Conservation (phyloP, 2,888 invertebrate genomes). For the Anoplius nigerrimus region DNA sequence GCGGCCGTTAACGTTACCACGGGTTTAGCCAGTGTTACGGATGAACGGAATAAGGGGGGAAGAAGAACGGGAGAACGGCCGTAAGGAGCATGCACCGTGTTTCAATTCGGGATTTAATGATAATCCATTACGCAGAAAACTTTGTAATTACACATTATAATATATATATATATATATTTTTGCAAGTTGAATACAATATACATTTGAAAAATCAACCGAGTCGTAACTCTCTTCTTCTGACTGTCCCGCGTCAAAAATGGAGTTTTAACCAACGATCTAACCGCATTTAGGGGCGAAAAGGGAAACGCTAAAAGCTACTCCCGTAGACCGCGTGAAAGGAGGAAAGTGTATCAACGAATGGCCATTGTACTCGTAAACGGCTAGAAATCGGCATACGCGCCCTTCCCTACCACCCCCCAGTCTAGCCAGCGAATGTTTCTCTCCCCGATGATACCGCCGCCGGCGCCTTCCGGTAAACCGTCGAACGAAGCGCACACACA, state of each 20-base stretch:
- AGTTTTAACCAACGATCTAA: conserved; percentile 14
- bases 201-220: conserved; percentile 54
- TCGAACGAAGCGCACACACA: too few relatives aligned
- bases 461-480: too few relatives aligned
- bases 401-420: too few relatives aligned
- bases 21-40: not conserved
- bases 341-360: not conserved
- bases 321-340: conserved; percentile 5
- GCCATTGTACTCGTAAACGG: not conserved
- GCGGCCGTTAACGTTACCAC: not conserved
- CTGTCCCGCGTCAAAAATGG: conserved; percentile 28
- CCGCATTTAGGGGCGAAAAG: not conserved
- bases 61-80: not conserved
- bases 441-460: too few relatives aligned
- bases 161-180: conserved; percentile 55
- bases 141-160: conserved; percentile 62
- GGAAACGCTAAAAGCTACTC: conserved; percentile 1
- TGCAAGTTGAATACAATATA: conserved; percentile 65
- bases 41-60: not conserved
- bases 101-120: conserved; percentile 10
- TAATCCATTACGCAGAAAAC: conserved; percentile 33
- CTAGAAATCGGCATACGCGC: not conserved
- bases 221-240: conserved; percentile 20
- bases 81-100: conserved; percentile 4
- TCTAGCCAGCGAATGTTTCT: too few relatives aligned